These are phyloP conservation scores for Scaptomyza pallida DNA, from an alignment of 1,140 invertebrate species.

Conservation along the genomic window DNA sequence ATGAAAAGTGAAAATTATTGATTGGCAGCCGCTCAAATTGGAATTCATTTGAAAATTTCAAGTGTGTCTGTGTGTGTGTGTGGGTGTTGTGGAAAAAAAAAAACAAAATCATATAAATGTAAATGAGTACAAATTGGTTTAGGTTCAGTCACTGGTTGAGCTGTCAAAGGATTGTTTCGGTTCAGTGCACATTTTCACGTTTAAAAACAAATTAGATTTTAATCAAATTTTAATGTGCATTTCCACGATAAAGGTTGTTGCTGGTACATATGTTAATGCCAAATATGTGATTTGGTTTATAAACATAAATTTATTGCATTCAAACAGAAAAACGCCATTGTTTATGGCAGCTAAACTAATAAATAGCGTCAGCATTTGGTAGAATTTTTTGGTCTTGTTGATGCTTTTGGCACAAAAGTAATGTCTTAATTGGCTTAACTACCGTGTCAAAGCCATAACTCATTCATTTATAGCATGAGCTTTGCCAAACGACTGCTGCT, in stretches of 20 bases:
- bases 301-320: not conserved
- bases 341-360: constrained; percentile 2
- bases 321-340: not conserved
- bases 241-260: not conserved
- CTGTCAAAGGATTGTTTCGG: constrained; percentile 13
- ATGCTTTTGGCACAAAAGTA: constrained; percentile 3
- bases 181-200: constrained; percentile 7
- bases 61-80: no score
- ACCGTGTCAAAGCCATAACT: constrained; percentile 10
- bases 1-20: constrained; percentile 36
- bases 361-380: constrained; percentile 6
- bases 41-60: constrained; percentile 23
- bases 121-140: constrained; percentile 41
- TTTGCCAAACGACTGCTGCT: constrained; percentile 2
- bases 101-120: constrained; percentile 43
- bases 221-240: constrained; percentile 34
- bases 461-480: constrained; percentile 27
- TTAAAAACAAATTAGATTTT: constrained; percentile 32
- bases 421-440: constrained; percentile 4
- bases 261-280: not conserved
- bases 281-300: not conserved
- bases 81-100: no score
- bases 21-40: constrained; percentile 23
- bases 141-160: constrained; percentile 11
- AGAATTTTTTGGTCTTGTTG: constrained; percentile 10